Percentiles rank a stretch among this genome's conserved stretches.
Conservation (phyloP, 2,888 invertebrate species). For the Aleiodes leptofemur region DNA sequence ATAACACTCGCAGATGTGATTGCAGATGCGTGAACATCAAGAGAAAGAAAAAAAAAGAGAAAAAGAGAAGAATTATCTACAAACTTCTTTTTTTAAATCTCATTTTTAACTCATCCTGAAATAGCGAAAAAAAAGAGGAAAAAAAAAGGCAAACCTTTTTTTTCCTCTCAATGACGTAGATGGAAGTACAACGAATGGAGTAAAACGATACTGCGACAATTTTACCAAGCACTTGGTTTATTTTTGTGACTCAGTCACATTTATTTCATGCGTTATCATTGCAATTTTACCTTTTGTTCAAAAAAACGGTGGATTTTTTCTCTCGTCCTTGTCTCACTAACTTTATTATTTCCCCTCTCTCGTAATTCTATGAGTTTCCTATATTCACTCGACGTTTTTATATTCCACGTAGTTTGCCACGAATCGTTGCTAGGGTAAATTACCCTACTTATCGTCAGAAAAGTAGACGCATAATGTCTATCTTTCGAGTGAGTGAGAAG, state of each 20-base stretch:
- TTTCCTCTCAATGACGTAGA: neutral
- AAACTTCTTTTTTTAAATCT: conserved; percentile 1
- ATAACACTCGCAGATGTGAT: conserved; percentile 14
- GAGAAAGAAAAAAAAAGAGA: neutral
- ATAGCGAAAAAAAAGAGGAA: neutral
- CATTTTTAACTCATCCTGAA: conserved; percentile 20
- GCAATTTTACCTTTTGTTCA: conserved; percentile 17
- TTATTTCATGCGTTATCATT: conserved; percentile 17
- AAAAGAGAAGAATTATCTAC: neutral
- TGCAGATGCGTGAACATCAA: too few relatives aligned
- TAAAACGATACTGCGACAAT: neutral
- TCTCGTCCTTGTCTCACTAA: neutral
- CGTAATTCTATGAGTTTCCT: neutral
- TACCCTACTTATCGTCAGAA: conserved; percentile 57
- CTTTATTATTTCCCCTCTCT: conserved; percentile 20
- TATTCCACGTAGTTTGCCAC: conserved; percentile 48
- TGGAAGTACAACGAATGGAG: too few relatives aligned
- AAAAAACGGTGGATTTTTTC: neutral
- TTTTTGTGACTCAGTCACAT: conserved; percentile 22
- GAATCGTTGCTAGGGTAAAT: conserved; percentile 58
- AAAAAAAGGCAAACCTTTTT: conserved; percentile 11
- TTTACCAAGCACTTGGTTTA: conserved; percentile 28
- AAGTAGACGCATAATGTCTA: conserved; percentile 56
- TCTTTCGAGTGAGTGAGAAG: conserved; percentile 43
- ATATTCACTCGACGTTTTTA: conserved; percentile 40